Evolutionary conservation across 2,797 vertebrate genomes (phyloP).

Genomic region (Melanotaenia boesemani): DNA sequence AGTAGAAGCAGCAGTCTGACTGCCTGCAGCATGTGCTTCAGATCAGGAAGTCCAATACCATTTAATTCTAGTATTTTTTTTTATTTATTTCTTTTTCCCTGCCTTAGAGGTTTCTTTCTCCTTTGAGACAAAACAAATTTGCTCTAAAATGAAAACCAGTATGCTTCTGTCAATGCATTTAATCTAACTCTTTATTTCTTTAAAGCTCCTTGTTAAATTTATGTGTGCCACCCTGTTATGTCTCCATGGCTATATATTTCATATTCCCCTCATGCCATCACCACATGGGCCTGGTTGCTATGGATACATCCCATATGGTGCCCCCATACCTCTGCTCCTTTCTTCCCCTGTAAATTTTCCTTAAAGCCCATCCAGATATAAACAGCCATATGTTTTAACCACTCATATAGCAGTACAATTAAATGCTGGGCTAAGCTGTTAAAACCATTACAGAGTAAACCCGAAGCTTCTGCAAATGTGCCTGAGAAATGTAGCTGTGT

Average conservation of each 20-base stretch:
- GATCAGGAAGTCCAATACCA: slow-evolving; percentile 20
- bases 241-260: slow-evolving; percentile 25
- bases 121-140: neutral
- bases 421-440: slow-evolving; percentile 46
- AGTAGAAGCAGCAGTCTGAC: slow-evolving; percentile 47
- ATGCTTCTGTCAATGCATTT: neutral
- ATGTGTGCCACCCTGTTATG: slow-evolving; percentile 5
- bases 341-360: slow-evolving; percentile 38
- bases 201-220: neutral
- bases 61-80: slow-evolving; percentile 9
- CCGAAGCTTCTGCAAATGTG: slow-evolving; percentile 20
- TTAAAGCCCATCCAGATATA: slow-evolving; percentile 55
- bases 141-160: neutral
- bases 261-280: slow-evolving; percentile 21
- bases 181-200: neutral
- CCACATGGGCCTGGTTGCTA: slow-evolving; percentile 48
- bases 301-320: slow-evolving; percentile 36
- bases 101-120: slow-evolving; percentile 21
- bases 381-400: slow-evolving; percentile 44
- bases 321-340: neutral
- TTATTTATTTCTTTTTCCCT: neutral
- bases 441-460: slow-evolving; percentile 48
- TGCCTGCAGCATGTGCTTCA: slow-evolving; percentile 28
- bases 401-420: slow-evolving; percentile 30
- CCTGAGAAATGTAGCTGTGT: slow-evolving; percentile 1